These are phyloP conservation scores for Stomatorhinus walkeri DNA, from an alignment of 2,797 vertebrate species.

Conservation along the genomic window DNA sequence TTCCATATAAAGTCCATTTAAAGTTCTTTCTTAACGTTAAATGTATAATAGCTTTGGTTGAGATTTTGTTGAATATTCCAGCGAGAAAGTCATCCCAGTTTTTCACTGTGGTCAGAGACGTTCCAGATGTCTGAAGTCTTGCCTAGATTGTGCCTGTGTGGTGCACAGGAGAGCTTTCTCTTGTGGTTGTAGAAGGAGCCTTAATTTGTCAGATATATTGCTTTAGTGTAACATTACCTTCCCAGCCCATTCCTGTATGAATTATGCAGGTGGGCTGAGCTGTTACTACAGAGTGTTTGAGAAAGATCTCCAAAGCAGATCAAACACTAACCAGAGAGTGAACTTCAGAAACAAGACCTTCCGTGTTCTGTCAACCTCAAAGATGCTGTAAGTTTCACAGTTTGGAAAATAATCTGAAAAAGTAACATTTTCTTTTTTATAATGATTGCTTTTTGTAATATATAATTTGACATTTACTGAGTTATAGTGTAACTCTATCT, in stretches of 20 bases:
- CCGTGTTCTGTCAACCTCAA: slow-evolving; percentile 14
- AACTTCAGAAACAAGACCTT: slow-evolving; percentile 17
- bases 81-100: slow-evolving; percentile 22
- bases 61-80: slow-evolving; percentile 36
- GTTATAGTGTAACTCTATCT: background rate
- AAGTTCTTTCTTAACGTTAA: background rate
- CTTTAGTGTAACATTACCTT: slow-evolving; percentile 76
- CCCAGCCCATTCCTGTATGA: slow-evolving; percentile 63
- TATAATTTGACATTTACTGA: background rate
- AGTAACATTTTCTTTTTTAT: background rate
- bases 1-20: background rate
- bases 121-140: slow-evolving; percentile 35
- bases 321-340: slow-evolving; percentile 42
- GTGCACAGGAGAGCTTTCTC: slow-evolving; percentile 33
- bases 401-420: slow-evolving; percentile 1
- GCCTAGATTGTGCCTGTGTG: slow-evolving; percentile 34
- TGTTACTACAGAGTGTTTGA: slow-evolving; percentile 70
- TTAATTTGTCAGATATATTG: slow-evolving; percentile 58
- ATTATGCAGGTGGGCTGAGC: slow-evolving; percentile 74
- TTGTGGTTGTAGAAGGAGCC: slow-evolving; percentile 57
- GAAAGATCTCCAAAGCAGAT: slow-evolving; percentile 63
- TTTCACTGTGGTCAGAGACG: slow-evolving; percentile 25
- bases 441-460: background rate
- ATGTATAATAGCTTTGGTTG: slow-evolving; percentile 51
- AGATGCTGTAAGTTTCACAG: slow-evolving; percentile 27